Percentiles rank a stretch among this genome's conserved stretches.
Evolutionary conservation across 1,140 invertebrate genomes (phyloP).

Genomic region (Glomeris maerens): DNA sequence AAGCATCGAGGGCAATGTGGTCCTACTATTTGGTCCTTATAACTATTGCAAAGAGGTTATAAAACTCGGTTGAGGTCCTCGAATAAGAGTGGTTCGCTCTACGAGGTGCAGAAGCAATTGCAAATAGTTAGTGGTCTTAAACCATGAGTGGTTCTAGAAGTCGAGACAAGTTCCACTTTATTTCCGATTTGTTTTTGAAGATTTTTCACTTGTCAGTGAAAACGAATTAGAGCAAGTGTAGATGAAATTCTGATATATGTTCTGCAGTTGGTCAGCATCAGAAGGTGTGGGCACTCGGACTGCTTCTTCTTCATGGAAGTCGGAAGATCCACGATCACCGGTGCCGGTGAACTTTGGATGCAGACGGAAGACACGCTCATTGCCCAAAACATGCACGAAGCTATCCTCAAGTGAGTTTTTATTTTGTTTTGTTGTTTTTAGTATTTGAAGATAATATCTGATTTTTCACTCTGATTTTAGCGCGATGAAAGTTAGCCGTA

Average conservation of each 20-base stretch:
- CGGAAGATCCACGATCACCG: constrained; percentile 64
- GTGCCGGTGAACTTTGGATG: constrained; percentile 84
- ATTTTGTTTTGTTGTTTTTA: constrained; percentile 3
- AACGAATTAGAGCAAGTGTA: too few relatives aligned
- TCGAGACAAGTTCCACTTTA: background rate
- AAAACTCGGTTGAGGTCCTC: too few relatives aligned
- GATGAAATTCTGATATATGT: too few relatives aligned
- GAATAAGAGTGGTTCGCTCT: too few relatives aligned
- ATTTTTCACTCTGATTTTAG: constrained; percentile 32
- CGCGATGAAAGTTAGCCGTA: constrained; percentile 43
- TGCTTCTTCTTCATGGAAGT: constrained; percentile 88
- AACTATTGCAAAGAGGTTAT: too few relatives aligned
- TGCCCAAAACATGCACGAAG: constrained; percentile 77
- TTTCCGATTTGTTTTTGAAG: background rate
- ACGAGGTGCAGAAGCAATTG: too few relatives aligned
- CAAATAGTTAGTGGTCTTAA: too few relatives aligned
- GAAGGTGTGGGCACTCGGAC: constrained; percentile 66
- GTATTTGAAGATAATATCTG: constrained; percentile 6
- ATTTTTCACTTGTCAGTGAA: too few relatives aligned
- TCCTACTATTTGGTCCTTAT: too few relatives aligned
- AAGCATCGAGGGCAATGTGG: too few relatives aligned
- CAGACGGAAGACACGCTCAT: constrained; percentile 74
- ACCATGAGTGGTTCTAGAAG: too few relatives aligned
- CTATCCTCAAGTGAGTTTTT: constrained; percentile 57
- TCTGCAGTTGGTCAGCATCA: constrained; percentile 37